A percentile compares a stretch with the other conserved stretches of the same genome.
Evolutionary conservation across 2,113 vertebrate genomes (phyloP).

Genomic region (Aegotheles bennettii): DNA sequence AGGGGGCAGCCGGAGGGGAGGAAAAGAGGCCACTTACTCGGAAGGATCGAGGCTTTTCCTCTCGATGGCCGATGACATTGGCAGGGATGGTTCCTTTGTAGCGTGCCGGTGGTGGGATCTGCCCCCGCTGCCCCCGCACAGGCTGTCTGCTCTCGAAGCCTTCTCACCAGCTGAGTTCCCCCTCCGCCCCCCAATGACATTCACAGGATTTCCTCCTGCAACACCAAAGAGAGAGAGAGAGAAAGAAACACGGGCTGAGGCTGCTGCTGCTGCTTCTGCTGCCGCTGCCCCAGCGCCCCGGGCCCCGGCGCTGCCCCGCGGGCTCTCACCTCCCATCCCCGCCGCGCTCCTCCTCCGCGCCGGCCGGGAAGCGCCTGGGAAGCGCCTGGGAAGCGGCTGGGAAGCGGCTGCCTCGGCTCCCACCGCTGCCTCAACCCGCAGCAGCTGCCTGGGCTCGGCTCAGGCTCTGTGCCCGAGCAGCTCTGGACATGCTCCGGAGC

Average conservation of each 20-base stretch:
- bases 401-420: neutral
- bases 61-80: slow-evolving; percentile 93
- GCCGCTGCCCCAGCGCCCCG: neutral
- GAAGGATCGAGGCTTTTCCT: slow-evolving; percentile 92
- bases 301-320: neutral
- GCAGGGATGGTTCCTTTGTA: slow-evolving; percentile 69
- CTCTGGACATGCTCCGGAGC: neutral
- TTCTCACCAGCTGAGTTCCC: slow-evolving; percentile 57
- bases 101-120: slow-evolving; percentile 44
- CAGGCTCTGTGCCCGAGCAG: neutral
- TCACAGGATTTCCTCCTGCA: slow-evolving; percentile 75
- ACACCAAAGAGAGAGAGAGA: slow-evolving; percentile 26
- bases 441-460: neutral
- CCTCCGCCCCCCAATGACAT: slow-evolving; percentile 74
- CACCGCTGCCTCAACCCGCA: neutral
- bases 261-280: neutral
- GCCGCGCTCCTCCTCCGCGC: neutral
- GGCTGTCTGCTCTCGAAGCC: slow-evolving; percentile 38
- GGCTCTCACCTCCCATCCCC: slow-evolving; percentile 63
- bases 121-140: slow-evolving; percentile 36
- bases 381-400: neutral
- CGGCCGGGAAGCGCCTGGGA: neutral
- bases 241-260: neutral
- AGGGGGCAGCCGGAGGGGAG: too few relatives aligned
- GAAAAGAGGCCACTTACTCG: slow-evolving; percentile 82